Evolutionary conservation across 2,797 vertebrate species (phyloP), one percentile per base, ranked within the genome.

Genomic region (Eulemur albifrons): DNA sequence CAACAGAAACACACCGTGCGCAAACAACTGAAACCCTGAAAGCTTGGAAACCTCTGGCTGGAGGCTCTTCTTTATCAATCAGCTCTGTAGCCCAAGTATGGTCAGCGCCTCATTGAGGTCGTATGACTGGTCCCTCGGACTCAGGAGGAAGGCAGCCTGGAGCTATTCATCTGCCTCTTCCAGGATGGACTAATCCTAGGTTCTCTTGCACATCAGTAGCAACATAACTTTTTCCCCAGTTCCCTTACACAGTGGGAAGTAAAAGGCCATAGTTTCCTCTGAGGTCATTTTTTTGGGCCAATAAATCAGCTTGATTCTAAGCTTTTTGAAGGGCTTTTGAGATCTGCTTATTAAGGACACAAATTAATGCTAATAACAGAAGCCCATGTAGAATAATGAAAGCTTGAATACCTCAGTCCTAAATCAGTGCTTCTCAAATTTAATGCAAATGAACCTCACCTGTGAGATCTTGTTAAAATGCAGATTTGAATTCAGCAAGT

Each of bases 281-380:
- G 67, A 59, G 27, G 32, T 72, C 27, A 40, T 27, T 48, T 65
- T 65, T 70, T 65, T 43, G 32, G 67, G 50, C 40, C 30, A 67
- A 91, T 82, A 92, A 93, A 80, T 57, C 38, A 89, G 57, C 79
- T 50, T 50, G 25, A 81, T 87, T 75, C 81, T 87, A 23, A 83
- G 38, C 40, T 96, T 75, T 87, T 32, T 43, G 14, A 30, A 52
- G 18, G 52, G 89, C 35, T 93, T 88, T 67, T 84, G 32, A 86
- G 32, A 87, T 83, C 35, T 93, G 43, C 54, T 65, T 84, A 52
- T 63, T 38, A 73, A 89, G 32, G 59, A 96, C 45, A 69, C 77
- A 81, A 75, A 72, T 65, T 59, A 23, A 77, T 20, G 8, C 54
- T 35, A 50, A 54, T 73, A 80, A 83, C 4, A 15, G 43, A 87